Conservation (phyloP, 2,888 invertebrate species). For the Parascotia fuliginaria region DNA sequence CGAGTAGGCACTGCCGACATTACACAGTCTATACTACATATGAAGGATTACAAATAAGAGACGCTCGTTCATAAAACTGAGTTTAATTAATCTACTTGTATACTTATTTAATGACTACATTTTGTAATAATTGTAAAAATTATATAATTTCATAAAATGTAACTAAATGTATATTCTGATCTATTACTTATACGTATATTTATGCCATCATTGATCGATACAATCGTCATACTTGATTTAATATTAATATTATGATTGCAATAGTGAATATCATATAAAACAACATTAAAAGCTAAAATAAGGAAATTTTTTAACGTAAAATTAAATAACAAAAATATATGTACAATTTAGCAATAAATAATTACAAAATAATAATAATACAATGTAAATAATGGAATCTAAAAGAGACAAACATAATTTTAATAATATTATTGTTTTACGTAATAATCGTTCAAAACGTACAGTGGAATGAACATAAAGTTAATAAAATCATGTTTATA, state of each 20-base stretch:
- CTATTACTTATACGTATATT: constrained; percentile 42
- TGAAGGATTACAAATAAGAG: constrained; percentile 66
- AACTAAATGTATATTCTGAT: constrained; percentile 56
- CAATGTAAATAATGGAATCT: constrained; percentile 59
- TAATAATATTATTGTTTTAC: constrained; percentile 39
- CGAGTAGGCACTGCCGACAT: constrained; percentile 15
- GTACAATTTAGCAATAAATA: constrained; percentile 84
- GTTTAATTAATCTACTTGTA: constrained; percentile 70
- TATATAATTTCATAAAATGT: constrained; percentile 44
- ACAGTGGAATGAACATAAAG: constrained; percentile 65
- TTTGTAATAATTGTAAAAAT: constrained; percentile 63
- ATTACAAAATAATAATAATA: constrained; percentile 69
- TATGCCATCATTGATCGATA: constrained; percentile 43
- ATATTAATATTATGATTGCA: constrained; percentile 33
- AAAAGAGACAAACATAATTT: constrained; percentile 53
- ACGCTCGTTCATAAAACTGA: constrained; percentile 65
- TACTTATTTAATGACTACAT: constrained; percentile 81
- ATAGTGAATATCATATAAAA: constrained; percentile 47
- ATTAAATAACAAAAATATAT: constrained; percentile 85
- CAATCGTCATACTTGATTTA: constrained; percentile 22
- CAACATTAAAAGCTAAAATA: constrained; percentile 54
- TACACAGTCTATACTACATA: constrained; percentile 20
- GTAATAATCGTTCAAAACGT: constrained; percentile 53
- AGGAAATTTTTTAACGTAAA: constrained; percentile 75
- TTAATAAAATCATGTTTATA: constrained; percentile 20